Evolutionary conservation across 2,797 vertebrate species (phyloP).

Genomic region (Argya squamiceps): DNA sequence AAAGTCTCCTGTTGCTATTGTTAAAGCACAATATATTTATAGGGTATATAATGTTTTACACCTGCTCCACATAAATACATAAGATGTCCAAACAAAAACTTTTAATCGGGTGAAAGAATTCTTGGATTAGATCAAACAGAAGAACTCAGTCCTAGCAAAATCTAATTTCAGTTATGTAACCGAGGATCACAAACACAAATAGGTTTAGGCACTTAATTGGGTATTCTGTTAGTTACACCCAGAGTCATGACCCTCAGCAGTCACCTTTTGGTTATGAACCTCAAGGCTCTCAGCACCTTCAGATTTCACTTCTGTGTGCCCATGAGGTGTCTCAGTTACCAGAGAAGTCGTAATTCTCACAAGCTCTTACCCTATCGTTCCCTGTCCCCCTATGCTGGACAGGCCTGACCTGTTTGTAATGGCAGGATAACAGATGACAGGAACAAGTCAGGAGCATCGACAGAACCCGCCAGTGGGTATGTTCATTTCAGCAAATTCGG

Average conservation of each 20-base stretch:
- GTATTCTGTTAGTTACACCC: neutral
- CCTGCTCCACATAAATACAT: neutral
- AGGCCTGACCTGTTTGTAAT: neutral
- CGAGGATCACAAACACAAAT: neutral
- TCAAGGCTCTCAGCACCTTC: neutral
- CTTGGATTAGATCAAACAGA: neutral
- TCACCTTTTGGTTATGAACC: neutral
- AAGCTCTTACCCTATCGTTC: neutral
- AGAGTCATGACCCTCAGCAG: neutral
- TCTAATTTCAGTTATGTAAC: neutral
- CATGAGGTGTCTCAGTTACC: neutral
- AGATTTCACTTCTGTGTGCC: neutral
- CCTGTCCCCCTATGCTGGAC: neutral
- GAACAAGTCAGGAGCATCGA: neutral
- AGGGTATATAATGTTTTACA: neutral
- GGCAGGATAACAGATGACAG: neutral
- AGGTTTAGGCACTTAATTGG: neutral
- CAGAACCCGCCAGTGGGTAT: rapidly evolving
- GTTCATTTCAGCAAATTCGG: neutral
- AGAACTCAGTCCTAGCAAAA: neutral
- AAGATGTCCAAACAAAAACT: neutral
- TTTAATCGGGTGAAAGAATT: neutral
- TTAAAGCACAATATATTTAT: neutral
- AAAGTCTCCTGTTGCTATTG: neutral
- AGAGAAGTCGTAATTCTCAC: neutral